Evolutionary conservation across 2,113 vertebrate species (phyloP), one percentile per base, ranked within the genome.

Genomic region (Glaucidium brasilianum): DNA sequence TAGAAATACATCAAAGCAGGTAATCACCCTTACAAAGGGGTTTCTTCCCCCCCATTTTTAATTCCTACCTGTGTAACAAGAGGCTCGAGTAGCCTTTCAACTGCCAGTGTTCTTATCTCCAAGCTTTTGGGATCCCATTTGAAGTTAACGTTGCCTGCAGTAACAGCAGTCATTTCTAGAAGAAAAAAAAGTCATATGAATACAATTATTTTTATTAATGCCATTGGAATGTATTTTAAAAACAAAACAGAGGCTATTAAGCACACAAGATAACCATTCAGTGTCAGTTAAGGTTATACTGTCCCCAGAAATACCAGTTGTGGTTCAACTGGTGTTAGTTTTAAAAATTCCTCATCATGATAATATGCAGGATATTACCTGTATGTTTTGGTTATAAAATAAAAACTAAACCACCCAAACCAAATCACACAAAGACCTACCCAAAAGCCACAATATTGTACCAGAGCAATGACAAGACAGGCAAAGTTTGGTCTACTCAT

Each of bases 61-160:
- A 35, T 25, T 49, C 85, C 90, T 98, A 99, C 99, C 99, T 99
- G 99, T 34, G 99, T 99, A 85, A 99, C 99, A 92, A 99, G 98
- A 63, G 99, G 99, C 91, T 99, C 99, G 35, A 99, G 98, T 72
- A 99, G 97, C 96, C 99, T 98, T 96, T 99, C 99, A 83, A 99
- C 99, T 10, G 99, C 99, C 94, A 99, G 97, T 10, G 99, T 99
- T 82, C 99, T 99, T 88, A 99, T 99, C 98, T 99, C 99, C 73
- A 99, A 97, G 94, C 99, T 99, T 98, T 99, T 99, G 75, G 99
- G 99, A 95, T 99, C 99, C 99, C 99, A 99, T 98, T 99, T 99
- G 95, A 99, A 99, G 97, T 99, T 99, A 94, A 99, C 99, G 96
- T 99, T 99, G 69, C 99, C 98, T 91, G 99, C 98, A 90, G 99